Evolutionary conservation across 2,888 invertebrate species (phyloP), one percentile per base, ranked within the genome.

Genomic region (Pristionchus mayeri): DNA sequence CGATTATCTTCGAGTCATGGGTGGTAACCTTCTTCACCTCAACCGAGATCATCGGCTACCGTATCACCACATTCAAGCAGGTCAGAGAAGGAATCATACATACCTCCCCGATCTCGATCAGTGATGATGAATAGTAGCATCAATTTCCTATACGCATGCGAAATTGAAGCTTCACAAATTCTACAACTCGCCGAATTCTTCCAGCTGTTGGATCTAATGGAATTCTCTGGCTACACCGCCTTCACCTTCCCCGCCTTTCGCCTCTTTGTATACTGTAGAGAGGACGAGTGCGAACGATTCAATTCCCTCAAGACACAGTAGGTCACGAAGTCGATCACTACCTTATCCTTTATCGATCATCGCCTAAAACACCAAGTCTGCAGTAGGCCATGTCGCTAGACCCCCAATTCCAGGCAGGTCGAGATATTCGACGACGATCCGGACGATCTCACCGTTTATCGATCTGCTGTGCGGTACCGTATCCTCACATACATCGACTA

Each of bases 171-270:
- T n/a, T n/a, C n/a, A n/a, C n/a, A n/a, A n/a, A n/a, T n/a, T n/a
- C n/a, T n/a, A n/a, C n/a, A n/a, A n/a, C n/a, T n/a, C n/a, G n/a
- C n/a, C n/a, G n/a, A 16, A 1, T 40, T n/a, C 4, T 67, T 67
- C n/a, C 75, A 75, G 75, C 30, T 75, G 0, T 24, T 75, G 7
- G 75, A 75, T 13, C 37, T 44, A 24, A 75, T 75, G 75, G 75
- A 75, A n/a, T 75, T 75, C 75, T 75, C 75, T 44, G 27, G 30
- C 2, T 75, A 44, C 40, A 75, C 75, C 0, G 75, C 75, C 40
- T 44, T 75, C 44, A 75, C 75, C 37, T 75, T 75, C 44, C 75
- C 75, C 44, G 75, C 75, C 44, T 75, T 75, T 40, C 75, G 75
- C 44, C 75, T 75, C n/a, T 75, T 75, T 30, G 75, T 75, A 21